phyloP scores from a whole-genome alignment of 1,140 invertebrate species.

The Drosophila azteca region DNA sequence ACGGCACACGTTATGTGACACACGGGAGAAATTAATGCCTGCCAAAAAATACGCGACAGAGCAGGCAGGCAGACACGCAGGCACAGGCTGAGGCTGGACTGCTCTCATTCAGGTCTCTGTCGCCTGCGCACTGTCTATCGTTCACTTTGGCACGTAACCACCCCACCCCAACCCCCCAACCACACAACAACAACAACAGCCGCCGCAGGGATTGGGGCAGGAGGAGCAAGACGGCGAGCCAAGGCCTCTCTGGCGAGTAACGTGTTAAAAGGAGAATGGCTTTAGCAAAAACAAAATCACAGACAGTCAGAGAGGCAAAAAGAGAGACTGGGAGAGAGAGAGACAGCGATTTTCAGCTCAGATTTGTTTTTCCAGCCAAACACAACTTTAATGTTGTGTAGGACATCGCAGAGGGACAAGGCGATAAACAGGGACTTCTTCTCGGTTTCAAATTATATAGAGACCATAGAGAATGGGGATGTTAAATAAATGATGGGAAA shows the following conservation, averaged over 20 bases:
- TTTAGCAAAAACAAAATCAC: constrained; percentile 38
- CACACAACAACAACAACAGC: constrained; percentile 40
- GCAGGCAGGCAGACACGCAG: constrained; percentile 6
- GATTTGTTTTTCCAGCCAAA: constrained; percentile 29
- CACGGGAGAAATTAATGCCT: constrained; percentile 77
- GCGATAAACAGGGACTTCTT: neutral
- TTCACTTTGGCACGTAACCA: constrained; percentile 52
- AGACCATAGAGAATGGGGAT: too few species aligned
- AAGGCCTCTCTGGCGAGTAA: constrained; percentile 10
- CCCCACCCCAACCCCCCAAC: neutral
- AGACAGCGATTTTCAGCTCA: constrained; percentile 20
- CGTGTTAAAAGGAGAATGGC: constrained; percentile 10
- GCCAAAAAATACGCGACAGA: constrained; percentile 59
- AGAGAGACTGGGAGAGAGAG: too few species aligned
- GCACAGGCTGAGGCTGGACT: constrained; percentile 5
- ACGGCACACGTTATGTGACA: constrained; percentile 62
- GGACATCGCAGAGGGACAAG: neutral
- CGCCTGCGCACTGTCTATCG: too few species aligned
- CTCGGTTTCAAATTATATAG: too few species aligned
- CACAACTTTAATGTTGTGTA: constrained; percentile 7
- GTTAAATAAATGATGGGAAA: too few species aligned
- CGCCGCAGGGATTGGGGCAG: constrained; percentile 1
- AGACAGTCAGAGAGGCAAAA: neutral
- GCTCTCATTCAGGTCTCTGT: constrained; percentile 35
- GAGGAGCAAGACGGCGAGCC: neutral